Conservation (phyloP, 2,888 invertebrate genomes). For the Chymomyza procnemis region DNA sequence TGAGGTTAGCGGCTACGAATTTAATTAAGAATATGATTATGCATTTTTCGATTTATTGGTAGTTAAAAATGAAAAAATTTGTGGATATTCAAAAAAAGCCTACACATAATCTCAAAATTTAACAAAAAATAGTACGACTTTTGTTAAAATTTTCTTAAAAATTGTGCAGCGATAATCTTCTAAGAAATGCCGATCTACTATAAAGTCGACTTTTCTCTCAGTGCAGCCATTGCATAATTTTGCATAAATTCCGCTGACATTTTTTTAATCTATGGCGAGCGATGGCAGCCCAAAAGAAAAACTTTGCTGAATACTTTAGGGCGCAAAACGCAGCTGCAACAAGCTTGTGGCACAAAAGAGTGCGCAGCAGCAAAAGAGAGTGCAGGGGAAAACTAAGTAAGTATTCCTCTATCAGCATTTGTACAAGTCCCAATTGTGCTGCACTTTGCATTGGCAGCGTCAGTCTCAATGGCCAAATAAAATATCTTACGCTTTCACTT, state of each 20-base stretch:
- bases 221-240: slow-evolving; percentile 54
- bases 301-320: neutral
- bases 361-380: neutral
- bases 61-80: too few relatives aligned
- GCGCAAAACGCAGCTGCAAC: neutral
- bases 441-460: slow-evolving; percentile 55
- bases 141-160: too few relatives aligned
- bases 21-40: too few relatives aligned
- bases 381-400: neutral
- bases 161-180: too few relatives aligned
- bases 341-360: neutral
- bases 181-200: too few relatives aligned
- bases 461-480: slow-evolving; percentile 69
- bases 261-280: slow-evolving; percentile 66
- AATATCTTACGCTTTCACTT: slow-evolving; percentile 52
- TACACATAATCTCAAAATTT: too few relatives aligned
- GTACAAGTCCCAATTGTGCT: slow-evolving; percentile 71
- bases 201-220: neutral
- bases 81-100: too few relatives aligned
- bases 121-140: too few relatives aligned
- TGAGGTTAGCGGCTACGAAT: too few relatives aligned
- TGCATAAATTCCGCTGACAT: slow-evolving; percentile 66
- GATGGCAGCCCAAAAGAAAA: slow-evolving; percentile 12
- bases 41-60: too few relatives aligned
- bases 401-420: slow-evolving; percentile 60